Evolutionary conservation across 2,888 invertebrate species (phyloP).

Genomic region (Heterodera filipjevi): DNA sequence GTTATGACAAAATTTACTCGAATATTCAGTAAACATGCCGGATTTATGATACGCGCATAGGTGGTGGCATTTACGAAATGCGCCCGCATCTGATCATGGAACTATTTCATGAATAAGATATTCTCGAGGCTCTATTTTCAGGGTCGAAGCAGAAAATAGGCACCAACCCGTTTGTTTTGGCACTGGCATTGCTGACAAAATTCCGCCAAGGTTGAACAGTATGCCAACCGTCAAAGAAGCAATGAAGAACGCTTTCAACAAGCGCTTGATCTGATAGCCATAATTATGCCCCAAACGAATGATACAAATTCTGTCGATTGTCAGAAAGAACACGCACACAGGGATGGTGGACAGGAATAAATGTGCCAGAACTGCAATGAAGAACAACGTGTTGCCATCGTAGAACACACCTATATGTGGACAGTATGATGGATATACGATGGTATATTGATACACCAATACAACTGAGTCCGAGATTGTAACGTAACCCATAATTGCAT

Average conservation of each 20-base stretch:
- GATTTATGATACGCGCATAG: too few relatives aligned
- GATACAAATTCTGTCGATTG: conserved; percentile 20
- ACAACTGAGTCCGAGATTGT: too few relatives aligned
- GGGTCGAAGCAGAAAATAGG: too few relatives aligned
- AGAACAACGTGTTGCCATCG: neutral
- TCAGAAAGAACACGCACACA: conserved; percentile 21
- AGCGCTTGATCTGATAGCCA: neutral
- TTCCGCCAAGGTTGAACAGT: neutral
- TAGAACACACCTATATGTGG: conserved; percentile 4
- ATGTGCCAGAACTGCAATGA: conserved; percentile 16
- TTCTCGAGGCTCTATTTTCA: too few relatives aligned
- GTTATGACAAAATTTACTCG: too few relatives aligned
- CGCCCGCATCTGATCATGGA: too few relatives aligned
- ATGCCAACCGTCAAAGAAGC: neutral
- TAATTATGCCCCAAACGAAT: conserved; percentile 16
- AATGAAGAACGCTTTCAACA: neutral
- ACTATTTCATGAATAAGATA: too few relatives aligned
- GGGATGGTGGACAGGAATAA: conserved; percentile 16
- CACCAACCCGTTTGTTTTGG: neutral
- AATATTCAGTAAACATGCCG: too few relatives aligned
- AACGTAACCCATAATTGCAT: too few relatives aligned
- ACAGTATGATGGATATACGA: too few relatives aligned
- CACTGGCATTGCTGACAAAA: conserved; percentile 12
- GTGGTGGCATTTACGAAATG: too few relatives aligned
- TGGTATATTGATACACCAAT: too few relatives aligned